These are phyloP conservation scores for Garrulus glandarius DNA, from an alignment of 2,797 vertebrate species.

Conservation along the genomic window DNA sequence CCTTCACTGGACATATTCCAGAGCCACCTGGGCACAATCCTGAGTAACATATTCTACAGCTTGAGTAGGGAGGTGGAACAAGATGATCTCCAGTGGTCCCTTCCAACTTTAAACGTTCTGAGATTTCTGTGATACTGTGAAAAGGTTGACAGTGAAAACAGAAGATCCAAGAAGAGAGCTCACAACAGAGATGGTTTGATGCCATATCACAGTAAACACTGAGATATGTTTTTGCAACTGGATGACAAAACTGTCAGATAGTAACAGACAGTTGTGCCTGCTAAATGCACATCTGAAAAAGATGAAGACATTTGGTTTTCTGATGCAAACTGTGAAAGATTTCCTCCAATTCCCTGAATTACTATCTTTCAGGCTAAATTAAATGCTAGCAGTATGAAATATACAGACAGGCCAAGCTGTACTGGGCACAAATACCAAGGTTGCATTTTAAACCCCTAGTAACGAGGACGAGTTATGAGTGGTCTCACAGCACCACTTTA, in stretches of 20 bases:
- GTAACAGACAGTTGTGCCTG: not conserved
- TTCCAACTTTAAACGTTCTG: not conserved
- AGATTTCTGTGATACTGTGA: not conserved
- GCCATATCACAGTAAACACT: not conserved
- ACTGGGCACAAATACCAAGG: not conserved
- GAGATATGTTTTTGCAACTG: not conserved
- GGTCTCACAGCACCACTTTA: not conserved
- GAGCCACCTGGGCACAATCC: not conserved
- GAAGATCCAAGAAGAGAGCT: not conserved
- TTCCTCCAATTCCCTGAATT: not conserved
- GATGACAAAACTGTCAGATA: not conserved
- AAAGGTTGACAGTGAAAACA: not conserved
- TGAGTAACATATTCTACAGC: not conserved
- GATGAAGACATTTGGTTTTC: not conserved
- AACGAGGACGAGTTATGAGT: not conserved
- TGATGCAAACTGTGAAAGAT: not conserved
- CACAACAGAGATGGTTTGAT: not conserved
- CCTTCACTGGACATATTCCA: not conserved
- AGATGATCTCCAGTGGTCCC: not conserved
- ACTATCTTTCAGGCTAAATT: not conserved
- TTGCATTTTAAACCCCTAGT: not conserved
- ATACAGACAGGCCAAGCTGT: not conserved
- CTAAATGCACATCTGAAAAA: not conserved
- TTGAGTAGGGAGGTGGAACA: not conserved
- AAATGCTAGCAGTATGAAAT: not conserved